Evolutionary conservation across 2,888 invertebrate genomes (phyloP), one percentile per base, ranked within the genome.

Genomic region (Petrolisthes manimaculis): DNA sequence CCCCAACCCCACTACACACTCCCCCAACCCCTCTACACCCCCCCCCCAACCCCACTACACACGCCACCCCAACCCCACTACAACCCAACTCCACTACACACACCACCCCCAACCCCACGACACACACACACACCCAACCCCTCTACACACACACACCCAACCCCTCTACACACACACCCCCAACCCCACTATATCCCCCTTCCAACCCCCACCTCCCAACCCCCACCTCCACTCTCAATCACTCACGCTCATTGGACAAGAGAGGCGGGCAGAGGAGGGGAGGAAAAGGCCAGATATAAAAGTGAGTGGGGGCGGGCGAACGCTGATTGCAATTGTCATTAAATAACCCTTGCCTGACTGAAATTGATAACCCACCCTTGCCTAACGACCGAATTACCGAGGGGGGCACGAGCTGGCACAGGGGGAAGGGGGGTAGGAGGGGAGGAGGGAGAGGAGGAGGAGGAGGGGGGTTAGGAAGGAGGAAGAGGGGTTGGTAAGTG

Each of bases 311-410:
- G 5, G 37, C 51, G 77, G 8, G 53, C 37, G 51, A 12, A n/a
- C 81, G 21, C 83, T 86, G 86, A 86, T 86, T 86, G 83, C 83
- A 78, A 86, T 86, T 86, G 83, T 86, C 86, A 86, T 86, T 86
- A 86, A 86, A 86, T 86, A 86, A 77, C 83, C 83, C 78, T 61
- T 86, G 86, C 77, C 77, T 86, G 86, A 86, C 77, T 86, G 86
- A 75, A 77, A 86, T 86, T 51, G 82, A 77, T 86, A 86, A 86
- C 86, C 78, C 77, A 61, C 78, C n/a, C 67, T 14, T 77, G 51
- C 69, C 53, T 61, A 86, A 86, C 86, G 53, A 83, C 77, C 86
- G 75, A 83, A 86, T 86, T 83, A 86, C 86, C 67, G 37, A 77
- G 69, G 21, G 75, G 37, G 24, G 56, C 24, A 24, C n/a, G 53